These are phyloP conservation scores for Salvelinus alpinus DNA, from an alignment of 2,113 vertebrate species.

Conservation along the genomic window DNA sequence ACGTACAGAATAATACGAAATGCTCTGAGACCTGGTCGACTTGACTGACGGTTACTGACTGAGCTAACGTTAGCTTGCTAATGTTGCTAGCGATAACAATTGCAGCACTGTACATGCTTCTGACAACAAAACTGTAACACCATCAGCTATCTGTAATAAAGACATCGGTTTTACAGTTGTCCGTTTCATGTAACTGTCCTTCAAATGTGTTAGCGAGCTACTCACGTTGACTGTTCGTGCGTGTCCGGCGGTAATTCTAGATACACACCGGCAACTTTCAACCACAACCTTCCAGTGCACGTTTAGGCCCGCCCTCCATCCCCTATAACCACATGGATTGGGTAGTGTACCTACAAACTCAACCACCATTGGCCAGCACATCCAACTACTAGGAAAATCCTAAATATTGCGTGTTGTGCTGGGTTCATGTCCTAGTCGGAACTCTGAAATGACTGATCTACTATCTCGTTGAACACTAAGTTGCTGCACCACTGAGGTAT, in stretches of 20 bases:
- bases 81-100: neutral
- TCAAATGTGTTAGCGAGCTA: conserved; percentile 13
- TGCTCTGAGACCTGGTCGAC: no score
- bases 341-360: neutral
- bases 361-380: conserved; percentile 33
- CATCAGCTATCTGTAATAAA: neutral
- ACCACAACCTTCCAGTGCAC: conserved; percentile 53
- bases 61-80: neutral
- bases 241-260: conserved; percentile 40
- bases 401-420: no score
- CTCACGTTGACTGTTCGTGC: conserved; percentile 51
- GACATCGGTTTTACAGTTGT: neutral
- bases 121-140: neutral
- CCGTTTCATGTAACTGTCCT: neutral
- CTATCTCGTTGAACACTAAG: no score
- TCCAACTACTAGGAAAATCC: neutral
- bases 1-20: no score
- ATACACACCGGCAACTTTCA: conserved; percentile 65
- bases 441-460: no score
- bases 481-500: no score
- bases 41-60: no score
- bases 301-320: conserved; percentile 49
- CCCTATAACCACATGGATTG: conserved; percentile 31
- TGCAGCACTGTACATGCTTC: neutral
- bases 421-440: no score